phyloP scores from a whole-genome alignment of 1,140 invertebrate genomes.

The Drosophila tsacasi region DNA sequence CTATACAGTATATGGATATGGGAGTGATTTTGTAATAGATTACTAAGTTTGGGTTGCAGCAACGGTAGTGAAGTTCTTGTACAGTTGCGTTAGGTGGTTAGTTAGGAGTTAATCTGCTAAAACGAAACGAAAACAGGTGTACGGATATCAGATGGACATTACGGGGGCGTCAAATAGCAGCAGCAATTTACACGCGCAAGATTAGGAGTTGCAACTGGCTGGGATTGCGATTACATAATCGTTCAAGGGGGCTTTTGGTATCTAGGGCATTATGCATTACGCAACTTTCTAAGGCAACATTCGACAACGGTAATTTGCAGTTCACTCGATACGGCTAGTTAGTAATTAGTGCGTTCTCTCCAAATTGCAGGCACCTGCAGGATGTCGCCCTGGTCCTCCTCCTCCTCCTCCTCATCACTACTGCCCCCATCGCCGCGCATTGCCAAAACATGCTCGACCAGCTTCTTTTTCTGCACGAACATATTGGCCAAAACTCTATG shows the following conservation, averaged over 20 bases:
- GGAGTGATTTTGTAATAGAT: conserved; percentile 22
- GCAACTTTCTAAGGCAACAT: conserved; percentile 46
- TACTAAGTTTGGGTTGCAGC: conserved; percentile 50
- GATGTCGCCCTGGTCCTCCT: conserved; percentile 81
- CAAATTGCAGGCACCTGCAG: conserved; percentile 73
- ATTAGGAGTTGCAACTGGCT: conserved; percentile 34
- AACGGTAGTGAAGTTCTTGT: conserved; percentile 55
- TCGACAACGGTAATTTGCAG: conserved; percentile 49
- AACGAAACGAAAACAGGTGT: conserved; percentile 59
- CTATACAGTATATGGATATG: conserved; percentile 16
- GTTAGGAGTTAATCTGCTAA: conserved; percentile 43
- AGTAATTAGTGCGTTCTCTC: conserved; percentile 21
- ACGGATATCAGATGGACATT: conserved; percentile 41
- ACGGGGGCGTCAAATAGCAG: conserved; percentile 45
- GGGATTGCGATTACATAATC: conserved; percentile 66
- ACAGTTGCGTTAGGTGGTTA: conserved; percentile 44
- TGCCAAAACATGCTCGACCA: conserved; percentile 80
- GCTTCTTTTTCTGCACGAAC: conserved; percentile 83
- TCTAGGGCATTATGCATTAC: conserved; percentile 61
- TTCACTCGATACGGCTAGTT: conserved; percentile 35
- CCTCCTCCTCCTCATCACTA: conserved; percentile 73
- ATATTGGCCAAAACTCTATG: conserved; percentile 52
- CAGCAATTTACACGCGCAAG: conserved; percentile 42
- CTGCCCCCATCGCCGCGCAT: conserved; percentile 67
- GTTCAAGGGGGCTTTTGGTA: conserved; percentile 58